Conservation (phyloP, 2,113 vertebrate species). For the Ailurus styani region DNA sequence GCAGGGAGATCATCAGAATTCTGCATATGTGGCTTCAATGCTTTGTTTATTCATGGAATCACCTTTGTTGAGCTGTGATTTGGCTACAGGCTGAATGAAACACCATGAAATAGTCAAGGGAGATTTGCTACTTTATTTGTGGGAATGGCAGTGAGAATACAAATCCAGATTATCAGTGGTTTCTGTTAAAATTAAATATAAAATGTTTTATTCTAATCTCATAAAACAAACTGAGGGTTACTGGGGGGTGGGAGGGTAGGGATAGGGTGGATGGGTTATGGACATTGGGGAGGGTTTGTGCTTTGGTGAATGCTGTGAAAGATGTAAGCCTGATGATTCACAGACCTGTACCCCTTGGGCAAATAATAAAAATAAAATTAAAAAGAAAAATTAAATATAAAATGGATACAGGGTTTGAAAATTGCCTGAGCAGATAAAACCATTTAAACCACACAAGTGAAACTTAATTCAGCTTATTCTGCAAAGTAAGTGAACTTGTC, state of each 20-base stretch:
- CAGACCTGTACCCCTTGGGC: no score
- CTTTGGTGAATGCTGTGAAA: no score
- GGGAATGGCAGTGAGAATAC: background rate
- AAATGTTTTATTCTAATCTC: no score
- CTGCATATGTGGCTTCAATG: background rate
- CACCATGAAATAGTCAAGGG: background rate
- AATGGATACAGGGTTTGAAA: background rate
- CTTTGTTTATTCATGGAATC: background rate
- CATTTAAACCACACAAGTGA: background rate
- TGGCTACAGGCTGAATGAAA: background rate
- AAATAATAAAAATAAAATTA: no score
- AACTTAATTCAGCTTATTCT: background rate
- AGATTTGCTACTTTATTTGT: background rate
- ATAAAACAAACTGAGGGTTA: no score
- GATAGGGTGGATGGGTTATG: no score
- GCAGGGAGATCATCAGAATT: background rate
- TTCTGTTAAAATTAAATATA: background rate
- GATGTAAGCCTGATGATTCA: no score
- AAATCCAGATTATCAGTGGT: background rate
- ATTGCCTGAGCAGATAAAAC: background rate
- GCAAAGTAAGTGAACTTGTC: background rate
- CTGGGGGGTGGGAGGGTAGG: no score
- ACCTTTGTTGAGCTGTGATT: background rate
- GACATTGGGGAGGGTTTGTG: no score
- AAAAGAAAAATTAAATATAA: background rate